Base-by-base conservation (phyloP, 2,113 vertebrate species). In the Menidia beryllina region DNA sequence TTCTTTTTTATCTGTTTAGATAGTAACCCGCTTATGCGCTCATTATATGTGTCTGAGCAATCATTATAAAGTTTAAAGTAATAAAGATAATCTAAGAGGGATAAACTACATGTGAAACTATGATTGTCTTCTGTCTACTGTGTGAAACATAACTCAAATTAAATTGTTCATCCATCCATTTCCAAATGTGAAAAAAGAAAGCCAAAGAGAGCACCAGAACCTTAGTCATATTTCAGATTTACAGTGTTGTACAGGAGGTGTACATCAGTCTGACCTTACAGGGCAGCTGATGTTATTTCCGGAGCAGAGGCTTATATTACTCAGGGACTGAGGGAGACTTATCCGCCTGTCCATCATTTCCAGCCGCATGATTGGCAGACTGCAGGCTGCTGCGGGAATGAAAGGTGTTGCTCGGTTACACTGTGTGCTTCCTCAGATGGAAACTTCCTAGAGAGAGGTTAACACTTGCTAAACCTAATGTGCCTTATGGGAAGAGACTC, bases 401-500 rank as follows among this genome's bases (percentile, higher is more conserved):
- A 56, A 26, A 74, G 73, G 81, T 85, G 85, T 81, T 89, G 75
- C 63, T 72, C 64, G 58, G 69, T 20, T 63, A 83, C 70, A 77
- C 39, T 41, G 69, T 68, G 75, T 84, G 68, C 71, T 85, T 50
- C 85, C 81, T 76, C 74, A 20, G 61, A 80, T 79, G 84, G 64
- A 56, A 71, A 27, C 39, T 67, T 73, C 56, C 64, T 69, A 61
- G 72, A 76, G 56, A 83, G 77, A 62, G 77, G 83, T 84, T 85
- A 88, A 81, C 79, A 83, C 88, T 79, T 89, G 86, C 71, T 86
- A 83, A 81, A 88, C 72, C 81, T 69, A 73, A 66, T 79, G 78
- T 67, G 72, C 45, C 86, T 73, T 6, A n/a, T 70, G 82, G 83
- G 87, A 90, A 51, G 64, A 80, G 27, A 50, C 38, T 60, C 49